A percentile compares a stretch with the other conserved stretches of the same genome.
These are phyloP conservation scores for Zaprionus inermis DNA, from an alignment of 1,140 invertebrate genomes.

Conservation along the genomic window DNA sequence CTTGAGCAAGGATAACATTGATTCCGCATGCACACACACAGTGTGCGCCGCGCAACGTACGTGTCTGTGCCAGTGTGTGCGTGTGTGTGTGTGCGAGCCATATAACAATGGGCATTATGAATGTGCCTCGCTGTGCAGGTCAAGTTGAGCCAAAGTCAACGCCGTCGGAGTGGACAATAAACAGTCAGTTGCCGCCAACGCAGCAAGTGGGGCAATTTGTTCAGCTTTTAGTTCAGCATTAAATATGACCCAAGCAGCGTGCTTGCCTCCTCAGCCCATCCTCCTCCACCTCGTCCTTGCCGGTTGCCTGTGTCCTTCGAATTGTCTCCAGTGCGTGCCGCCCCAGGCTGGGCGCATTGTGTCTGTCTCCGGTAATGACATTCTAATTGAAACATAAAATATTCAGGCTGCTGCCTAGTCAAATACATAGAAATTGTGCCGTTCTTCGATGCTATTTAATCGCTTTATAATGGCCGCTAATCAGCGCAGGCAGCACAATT, in stretches of 20 bases:
- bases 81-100: not conserved
- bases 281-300: not conserved
- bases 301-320: constrained; percentile 51
- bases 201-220: constrained; percentile 69
- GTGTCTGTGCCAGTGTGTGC: constrained; percentile 8
- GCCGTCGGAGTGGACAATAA: constrained; percentile 66
- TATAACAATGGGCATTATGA: constrained; percentile 74
- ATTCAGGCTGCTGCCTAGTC: constrained; percentile 47
- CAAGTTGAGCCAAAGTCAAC: constrained; percentile 65
- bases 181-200: constrained; percentile 49
- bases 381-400: constrained; percentile 82
- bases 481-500: not conserved
- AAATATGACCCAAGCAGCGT: constrained; percentile 31
- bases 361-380: constrained; percentile 64
- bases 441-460: constrained; percentile 42
- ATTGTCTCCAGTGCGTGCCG: constrained; percentile 32
- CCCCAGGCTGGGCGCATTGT: constrained; percentile 24
- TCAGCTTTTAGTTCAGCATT: constrained; percentile 63
- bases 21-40: constrained; percentile 44
- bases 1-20: constrained; percentile 51
- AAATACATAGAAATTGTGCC: constrained; percentile 31
- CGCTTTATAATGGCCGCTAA: constrained; percentile 46
- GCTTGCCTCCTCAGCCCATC: not conserved
- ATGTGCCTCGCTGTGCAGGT: constrained; percentile 52
- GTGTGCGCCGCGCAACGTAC: too few relatives aligned